Evolutionary conservation across 1,140 invertebrate genomes (phyloP).

Genomic region (Drosophila nebulosa): DNA sequence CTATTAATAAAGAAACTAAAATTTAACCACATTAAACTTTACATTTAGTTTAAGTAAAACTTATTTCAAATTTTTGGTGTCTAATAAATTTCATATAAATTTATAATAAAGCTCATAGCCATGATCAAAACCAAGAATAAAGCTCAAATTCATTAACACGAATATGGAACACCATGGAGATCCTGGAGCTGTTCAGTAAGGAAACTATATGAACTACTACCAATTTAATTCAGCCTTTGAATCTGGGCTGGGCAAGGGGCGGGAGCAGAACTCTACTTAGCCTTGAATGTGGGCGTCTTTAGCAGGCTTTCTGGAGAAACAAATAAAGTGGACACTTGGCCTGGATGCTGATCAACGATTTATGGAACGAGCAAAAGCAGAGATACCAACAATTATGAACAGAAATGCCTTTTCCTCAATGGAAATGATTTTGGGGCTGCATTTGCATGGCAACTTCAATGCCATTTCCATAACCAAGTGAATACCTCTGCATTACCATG

Average conservation of each 20-base stretch:
- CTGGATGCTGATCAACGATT: conserved; percentile 88
- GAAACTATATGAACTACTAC: conserved; percentile 94
- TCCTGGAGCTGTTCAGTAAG: conserved; percentile 88
- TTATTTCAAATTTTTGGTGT: too few relatives aligned
- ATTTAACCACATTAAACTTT: too few relatives aligned
- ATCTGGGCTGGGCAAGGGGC: conserved; percentile 71
- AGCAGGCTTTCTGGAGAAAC: conserved; percentile 80
- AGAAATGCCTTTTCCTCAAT: conserved; percentile 83
- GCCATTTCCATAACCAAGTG: conserved; percentile 91
- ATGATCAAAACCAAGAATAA: too few relatives aligned
- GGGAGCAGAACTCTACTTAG: conserved; percentile 80
- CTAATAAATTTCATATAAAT: too few relatives aligned
- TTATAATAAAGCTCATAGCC: too few relatives aligned
- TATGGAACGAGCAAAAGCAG: conserved; percentile 85
- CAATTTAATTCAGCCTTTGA: conserved; percentile 87
- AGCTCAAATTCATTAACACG: too few relatives aligned
- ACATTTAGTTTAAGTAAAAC: too few relatives aligned
- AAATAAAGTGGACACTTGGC: conserved; percentile 83
- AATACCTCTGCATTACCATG: conserved; percentile 92
- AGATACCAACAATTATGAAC: conserved; percentile 77
- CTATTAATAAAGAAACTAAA: too few relatives aligned
- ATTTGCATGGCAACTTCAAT: conserved; percentile 84
- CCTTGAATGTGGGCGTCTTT: conserved; percentile 88
- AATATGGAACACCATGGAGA: conserved; percentile 78
- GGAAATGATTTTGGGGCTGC: conserved; percentile 63